These are phyloP conservation scores for Delia radicum DNA, from an alignment of 1,140 invertebrate species.

Conservation along the genomic window DNA sequence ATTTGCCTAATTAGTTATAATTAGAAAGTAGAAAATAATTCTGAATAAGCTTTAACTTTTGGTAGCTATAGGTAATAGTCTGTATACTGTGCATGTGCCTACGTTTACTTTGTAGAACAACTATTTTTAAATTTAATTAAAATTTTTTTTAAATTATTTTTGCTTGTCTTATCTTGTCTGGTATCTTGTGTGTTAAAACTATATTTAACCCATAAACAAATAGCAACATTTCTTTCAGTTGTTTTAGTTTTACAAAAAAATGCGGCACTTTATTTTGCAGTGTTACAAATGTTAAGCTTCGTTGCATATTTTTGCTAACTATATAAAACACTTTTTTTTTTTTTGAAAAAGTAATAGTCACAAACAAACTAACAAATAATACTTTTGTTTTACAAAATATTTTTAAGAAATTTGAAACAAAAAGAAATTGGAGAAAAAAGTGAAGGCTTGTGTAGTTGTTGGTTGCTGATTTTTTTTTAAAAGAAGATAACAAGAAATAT, in stretches of 20 bases:
- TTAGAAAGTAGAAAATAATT: too few species aligned
- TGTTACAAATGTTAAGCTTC: neutral
- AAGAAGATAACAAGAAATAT: neutral
- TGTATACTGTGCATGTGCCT: too few species aligned
- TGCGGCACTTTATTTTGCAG: neutral
- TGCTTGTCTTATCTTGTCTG: neutral
- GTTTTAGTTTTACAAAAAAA: neutral
- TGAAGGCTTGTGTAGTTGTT: neutral
- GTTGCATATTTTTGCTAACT: neutral
- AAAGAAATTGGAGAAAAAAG: neutral
- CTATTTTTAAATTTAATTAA: too few species aligned
- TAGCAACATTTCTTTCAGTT: neutral
- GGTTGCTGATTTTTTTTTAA: neutral
- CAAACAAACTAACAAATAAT: neutral
- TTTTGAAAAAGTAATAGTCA: neutral
- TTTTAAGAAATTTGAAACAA: neutral
- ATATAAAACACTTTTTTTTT: neutral
- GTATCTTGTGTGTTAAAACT: neutral
- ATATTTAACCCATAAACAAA: conserved; percentile 5
- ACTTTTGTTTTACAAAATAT: neutral
- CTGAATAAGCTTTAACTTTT: too few species aligned
- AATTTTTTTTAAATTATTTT: neutral
- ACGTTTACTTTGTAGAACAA: too few species aligned
- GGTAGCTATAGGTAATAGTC: too few species aligned
- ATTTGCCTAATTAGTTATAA: too few species aligned